phyloP scores from a whole-genome alignment of 2,888 invertebrate species.

The Ryuthela nishihirai region DNA sequence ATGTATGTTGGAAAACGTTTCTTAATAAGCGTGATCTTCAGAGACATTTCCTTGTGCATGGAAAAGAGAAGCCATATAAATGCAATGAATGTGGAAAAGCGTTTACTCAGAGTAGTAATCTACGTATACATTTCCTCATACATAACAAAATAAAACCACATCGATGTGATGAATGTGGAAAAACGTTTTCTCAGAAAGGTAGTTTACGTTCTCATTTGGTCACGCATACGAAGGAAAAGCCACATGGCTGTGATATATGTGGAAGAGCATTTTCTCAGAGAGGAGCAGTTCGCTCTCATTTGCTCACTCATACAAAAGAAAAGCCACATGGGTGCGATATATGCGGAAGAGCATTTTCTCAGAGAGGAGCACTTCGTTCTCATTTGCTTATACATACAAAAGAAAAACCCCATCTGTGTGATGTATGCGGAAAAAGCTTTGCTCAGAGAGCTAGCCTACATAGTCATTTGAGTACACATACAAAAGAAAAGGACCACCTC shows the following conservation, averaged over 20 bases:
- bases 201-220: slow-evolving; percentile 2
- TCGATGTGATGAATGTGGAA: slow-evolving; percentile 1
- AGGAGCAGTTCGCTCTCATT: slow-evolving; percentile 3
- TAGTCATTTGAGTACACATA: slow-evolving; percentile 1
- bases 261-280: slow-evolving; percentile 9
- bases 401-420: slow-evolving; percentile 1
- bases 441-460: slow-evolving; percentile 8
- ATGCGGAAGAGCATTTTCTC: slow-evolving; percentile 6
- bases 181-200: not conserved
- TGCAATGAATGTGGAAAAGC: slow-evolving; percentile 3
- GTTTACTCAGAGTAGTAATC: slow-evolving; percentile 1
- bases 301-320: slow-evolving; percentile 1
- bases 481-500: not conserved
- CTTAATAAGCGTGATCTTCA: too few species aligned
- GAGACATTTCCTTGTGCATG: too few species aligned
- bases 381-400: not conserved
- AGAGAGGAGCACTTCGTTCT: not conserved
- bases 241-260: slow-evolving; percentile 9
- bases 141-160: slow-evolving; percentile 1
- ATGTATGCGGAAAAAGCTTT: slow-evolving; percentile 1
- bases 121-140: not conserved
- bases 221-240: slow-evolving; percentile 5
- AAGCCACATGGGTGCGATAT: slow-evolving; percentile 7
- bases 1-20: too few species aligned
- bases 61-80: too few species aligned